Base-by-base conservation (phyloP, 2,888 invertebrate genomes). In the Macaria notata region DNA sequence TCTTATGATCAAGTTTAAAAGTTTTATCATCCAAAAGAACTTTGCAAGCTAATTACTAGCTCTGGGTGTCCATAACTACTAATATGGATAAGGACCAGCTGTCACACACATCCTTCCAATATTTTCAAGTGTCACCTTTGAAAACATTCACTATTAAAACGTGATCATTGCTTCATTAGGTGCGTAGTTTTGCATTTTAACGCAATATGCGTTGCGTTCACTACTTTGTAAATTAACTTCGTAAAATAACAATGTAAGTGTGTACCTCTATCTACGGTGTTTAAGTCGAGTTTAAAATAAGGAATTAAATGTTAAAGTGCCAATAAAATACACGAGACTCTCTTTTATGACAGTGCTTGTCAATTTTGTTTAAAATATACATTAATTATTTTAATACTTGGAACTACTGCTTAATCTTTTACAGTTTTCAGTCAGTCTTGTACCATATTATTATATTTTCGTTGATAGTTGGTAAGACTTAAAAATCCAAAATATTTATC, bases 41-140 rank as follows among this genome's bases (percentile, higher is more conserved):
- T 68, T 63, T 49, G 62, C 62, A 64, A 64, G 68, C 78, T 85
- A 84, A 84, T 85, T 84, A 76, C 72, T 43, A 61, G 53, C 62
- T 51, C 70, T 73, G 77, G 73, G 71, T 77, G 76, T 71, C 60
- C 72, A 66, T 61, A 63, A 67, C 65, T 60, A 69, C 78, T 72
- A 69, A 74, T 79, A 78, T 71, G 75, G 78, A 39, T 63, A 64
- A 59, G 53, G 59, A 51, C 70, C 71, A 77, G 72, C 81, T 81
- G 80, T 75, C 73, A 56, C 73, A 54, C 55, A 61, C 62, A 66
- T 63, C 64, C 62, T 62, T 56, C 48, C 38, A 43, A 51, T 53
- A 57, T 53, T 56, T 48, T 55, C 56, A 59, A 46, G 53, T 59
- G 46, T 62, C 49, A 58, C 58, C 49, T 59, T 60, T 47, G 19